Evolutionary conservation across 2,113 vertebrate genomes (phyloP).

Genomic region (Lathamus discolor): DNA sequence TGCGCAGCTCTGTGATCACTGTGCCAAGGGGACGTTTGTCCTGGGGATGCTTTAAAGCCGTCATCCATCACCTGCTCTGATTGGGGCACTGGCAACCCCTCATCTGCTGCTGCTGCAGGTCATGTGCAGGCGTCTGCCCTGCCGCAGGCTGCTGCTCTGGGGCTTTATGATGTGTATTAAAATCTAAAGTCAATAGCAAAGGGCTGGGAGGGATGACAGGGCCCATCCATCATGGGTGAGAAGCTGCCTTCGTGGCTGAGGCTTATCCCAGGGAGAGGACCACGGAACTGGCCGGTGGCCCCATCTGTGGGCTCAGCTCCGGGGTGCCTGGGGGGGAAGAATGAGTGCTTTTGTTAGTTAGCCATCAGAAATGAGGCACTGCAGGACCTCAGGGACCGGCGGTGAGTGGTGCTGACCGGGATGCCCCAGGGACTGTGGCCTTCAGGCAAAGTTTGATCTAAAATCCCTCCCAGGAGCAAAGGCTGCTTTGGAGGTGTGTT

Average conservation of each 20-base stretch:
- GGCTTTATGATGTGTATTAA: not conserved
- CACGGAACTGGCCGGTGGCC: rapidly evolving
- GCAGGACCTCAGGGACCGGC: not conserved
- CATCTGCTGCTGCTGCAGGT: rapidly evolving
- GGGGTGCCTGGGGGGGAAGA: not conserved
- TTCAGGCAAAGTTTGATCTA: not conserved
- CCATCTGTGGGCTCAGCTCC: rapidly evolving
- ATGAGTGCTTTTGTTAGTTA: rapidly evolving
- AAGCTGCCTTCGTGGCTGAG: rapidly evolving
- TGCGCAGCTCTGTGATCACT: rapidly evolving
- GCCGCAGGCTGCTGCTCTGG: rapidly evolving
- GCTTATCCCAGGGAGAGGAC: not conserved
- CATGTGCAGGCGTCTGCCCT: rapidly evolving
- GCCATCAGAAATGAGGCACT: rapidly evolving
- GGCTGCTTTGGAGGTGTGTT: rapidly evolving
- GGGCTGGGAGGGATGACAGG: not conserved
- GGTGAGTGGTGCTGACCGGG: rapidly evolving
- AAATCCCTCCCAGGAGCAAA: not conserved
- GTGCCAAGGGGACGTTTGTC: not conserved
- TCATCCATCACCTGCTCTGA: rapidly evolving
- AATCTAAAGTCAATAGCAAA: not conserved
- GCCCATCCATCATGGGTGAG: not conserved
- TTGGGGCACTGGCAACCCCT: not conserved
- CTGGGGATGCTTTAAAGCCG: not conserved
- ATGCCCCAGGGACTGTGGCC: not conserved